phyloP scores from a whole-genome alignment of 2,888 invertebrate genomes.

The Ennomos quercinarius region DNA sequence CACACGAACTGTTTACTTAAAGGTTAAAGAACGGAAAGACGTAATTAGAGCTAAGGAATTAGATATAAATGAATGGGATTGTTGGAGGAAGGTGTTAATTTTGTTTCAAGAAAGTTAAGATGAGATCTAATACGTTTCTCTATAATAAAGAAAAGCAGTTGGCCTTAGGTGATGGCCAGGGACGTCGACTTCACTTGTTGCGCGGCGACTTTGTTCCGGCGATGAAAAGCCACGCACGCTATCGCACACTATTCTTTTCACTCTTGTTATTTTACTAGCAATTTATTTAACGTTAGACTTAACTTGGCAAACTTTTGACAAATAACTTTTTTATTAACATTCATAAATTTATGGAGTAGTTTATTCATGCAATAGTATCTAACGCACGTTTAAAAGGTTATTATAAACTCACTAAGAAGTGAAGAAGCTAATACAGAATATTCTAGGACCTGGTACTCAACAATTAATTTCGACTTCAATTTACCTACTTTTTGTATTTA shows the following conservation, averaged over 20 bases:
- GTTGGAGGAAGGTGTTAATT: conserved; percentile 22
- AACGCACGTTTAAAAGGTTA: no score
- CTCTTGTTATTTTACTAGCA: conserved; percentile 67
- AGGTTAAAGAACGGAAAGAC: conserved; percentile 64
- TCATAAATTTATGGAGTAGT: no score
- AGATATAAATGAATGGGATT: conserved; percentile 37
- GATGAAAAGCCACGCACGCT: conserved; percentile 80
- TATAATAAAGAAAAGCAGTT: conserved; percentile 52
- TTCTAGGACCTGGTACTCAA: no score
- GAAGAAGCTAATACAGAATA: no score
- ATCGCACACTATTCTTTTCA: conserved; percentile 68
- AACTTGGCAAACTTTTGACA: conserved; percentile 13
- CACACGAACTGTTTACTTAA: conserved; percentile 72
- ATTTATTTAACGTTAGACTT: conserved; percentile 52
- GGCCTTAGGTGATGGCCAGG: conserved; percentile 59
- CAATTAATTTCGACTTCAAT: no score
- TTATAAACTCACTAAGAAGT: no score
- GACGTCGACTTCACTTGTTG: conserved; percentile 78
- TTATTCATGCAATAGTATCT: no score
- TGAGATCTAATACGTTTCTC: conserved; percentile 41
- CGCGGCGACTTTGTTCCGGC: conserved; percentile 75
- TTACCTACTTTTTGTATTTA: no score
- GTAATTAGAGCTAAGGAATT: conserved; percentile 52
- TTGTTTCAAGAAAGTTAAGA: conserved; percentile 16
- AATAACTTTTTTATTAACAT: conserved; percentile 2